Evolutionary conservation across 1,140 invertebrate species (phyloP).

Genomic region (Oedothorax gibbosus): DNA sequence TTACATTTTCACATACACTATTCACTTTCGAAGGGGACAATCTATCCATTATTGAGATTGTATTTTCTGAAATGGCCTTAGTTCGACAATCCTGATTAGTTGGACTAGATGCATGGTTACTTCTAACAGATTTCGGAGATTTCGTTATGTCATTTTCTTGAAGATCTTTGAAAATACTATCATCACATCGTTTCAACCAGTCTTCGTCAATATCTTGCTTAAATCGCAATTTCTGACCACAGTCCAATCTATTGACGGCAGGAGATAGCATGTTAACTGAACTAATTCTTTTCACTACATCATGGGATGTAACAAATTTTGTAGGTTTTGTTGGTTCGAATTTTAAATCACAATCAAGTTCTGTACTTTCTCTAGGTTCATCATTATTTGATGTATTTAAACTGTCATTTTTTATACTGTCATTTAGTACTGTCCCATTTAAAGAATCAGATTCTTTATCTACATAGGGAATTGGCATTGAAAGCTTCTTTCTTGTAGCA

Average conservation of each 20-base stretch:
- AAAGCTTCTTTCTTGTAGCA: too few relatives aligned
- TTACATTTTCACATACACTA: too few relatives aligned
- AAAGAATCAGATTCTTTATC: too few relatives aligned
- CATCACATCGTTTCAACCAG: constrained; percentile 34
- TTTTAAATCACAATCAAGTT: not conserved
- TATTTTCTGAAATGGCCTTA: too few relatives aligned
- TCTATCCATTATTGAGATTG: too few relatives aligned
- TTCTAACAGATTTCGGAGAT: too few relatives aligned
- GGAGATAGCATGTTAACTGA: constrained; percentile 26
- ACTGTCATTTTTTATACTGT: not conserved
- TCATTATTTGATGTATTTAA: not conserved
- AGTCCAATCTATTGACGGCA: not conserved
- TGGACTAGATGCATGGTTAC: too few relatives aligned
- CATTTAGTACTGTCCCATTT: not conserved
- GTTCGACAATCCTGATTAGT: too few relatives aligned
- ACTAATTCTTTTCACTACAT: not conserved
- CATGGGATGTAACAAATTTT: not conserved
- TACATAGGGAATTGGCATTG: too few relatives aligned
- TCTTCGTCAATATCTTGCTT: constrained; percentile 37
- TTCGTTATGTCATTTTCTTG: not conserved
- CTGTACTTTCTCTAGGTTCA: not conserved
- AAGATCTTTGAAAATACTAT: constrained; percentile 2
- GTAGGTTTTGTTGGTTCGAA: not conserved
- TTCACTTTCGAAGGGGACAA: too few relatives aligned
- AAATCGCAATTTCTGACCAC: constrained; percentile 17